Evolutionary conservation across 1,140 invertebrate genomes (phyloP), one percentile per base, ranked within the genome.

Genomic region (Cotesia typhae): DNA sequence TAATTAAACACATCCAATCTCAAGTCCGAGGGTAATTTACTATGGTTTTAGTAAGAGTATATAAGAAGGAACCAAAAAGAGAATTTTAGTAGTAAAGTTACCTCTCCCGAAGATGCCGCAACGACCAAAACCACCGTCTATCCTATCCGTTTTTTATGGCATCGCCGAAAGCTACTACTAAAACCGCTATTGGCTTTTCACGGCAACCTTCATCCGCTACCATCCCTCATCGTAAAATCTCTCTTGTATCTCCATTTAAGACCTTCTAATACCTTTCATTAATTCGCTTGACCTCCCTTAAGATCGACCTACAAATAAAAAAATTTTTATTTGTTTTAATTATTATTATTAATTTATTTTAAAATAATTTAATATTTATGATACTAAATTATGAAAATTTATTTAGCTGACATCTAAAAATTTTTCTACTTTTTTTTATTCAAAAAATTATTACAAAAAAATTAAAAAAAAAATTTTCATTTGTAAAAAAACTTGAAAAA

Each of bases 1-100:
- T 85, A 86, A 86, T 86, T 86, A 86, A 85, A 80, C 84, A 70
- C 72, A 71, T 74, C 75, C 63, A 73, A 72, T 75, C 74, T 76
- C 64, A 67, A 74, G 68, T 70, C 74, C 63, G 61, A 63, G 65
- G 61, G 71, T 41, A 67, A 70, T 67, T 67, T 60, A 73, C 67
- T 63, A 57, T 37, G 51, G 67, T 59, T 7, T 47, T 47, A 47
- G 41, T 47, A 47, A 47, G 41, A 47, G 41, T 47, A 47, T 47
- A 47, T 47, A 47, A 47, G 41, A 47, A 47, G 41, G 6, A 47
- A 47, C 6, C 5, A 65, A 35, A 65, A 35, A 55, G 67, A 47
- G 55, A 35, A 52, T 36, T 55, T 55, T 52, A 35, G 20, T 38
- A n/a, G 71, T 36, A 72, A 70, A 74, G 73, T 71, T 71, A 71